A percentile compares a stretch with the other conserved stretches of the same genome.
These are phyloP conservation scores for Thaleichthys pacificus DNA, from an alignment of 2,797 vertebrate species.

Conservation along the genomic window DNA sequence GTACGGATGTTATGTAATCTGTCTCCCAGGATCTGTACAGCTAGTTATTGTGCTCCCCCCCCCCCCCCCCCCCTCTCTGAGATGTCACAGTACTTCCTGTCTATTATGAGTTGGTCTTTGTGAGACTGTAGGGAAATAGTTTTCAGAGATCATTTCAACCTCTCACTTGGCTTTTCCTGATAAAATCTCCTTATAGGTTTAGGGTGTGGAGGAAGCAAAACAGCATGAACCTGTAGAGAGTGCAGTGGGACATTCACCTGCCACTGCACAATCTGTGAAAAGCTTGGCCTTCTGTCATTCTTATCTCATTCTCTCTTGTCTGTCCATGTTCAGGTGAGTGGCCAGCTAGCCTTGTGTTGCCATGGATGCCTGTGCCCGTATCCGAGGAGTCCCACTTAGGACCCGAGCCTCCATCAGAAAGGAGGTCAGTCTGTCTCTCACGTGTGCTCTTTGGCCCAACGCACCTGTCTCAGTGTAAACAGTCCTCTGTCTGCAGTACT, in stretches of 20 bases:
- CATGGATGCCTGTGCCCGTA: slow-evolving; percentile 83
- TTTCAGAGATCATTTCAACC: slow-evolving; percentile 2
- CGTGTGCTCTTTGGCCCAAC: background rate
- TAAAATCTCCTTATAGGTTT: slow-evolving; percentile 29
- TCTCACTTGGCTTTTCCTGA: slow-evolving; percentile 28
- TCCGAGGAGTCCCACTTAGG: slow-evolving; percentile 78
- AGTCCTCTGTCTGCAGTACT: background rate
- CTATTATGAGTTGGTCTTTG: slow-evolving; percentile 1
- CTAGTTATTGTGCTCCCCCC: background rate
- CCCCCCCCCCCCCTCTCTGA: background rate
- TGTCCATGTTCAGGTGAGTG: slow-evolving; percentile 61
- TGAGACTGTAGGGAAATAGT: background rate
- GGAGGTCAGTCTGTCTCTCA: slow-evolving; percentile 72
- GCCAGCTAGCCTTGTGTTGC: slow-evolving; percentile 47
- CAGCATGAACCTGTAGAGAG: background rate
- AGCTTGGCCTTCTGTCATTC: background rate
- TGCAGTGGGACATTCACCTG: too few species aligned
- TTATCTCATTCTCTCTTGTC: background rate
- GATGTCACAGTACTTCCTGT: background rate
- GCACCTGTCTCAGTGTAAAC: background rate
- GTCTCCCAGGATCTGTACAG: slow-evolving; percentile 5
- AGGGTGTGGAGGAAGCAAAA: background rate
- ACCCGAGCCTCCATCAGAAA: slow-evolving; percentile 82
- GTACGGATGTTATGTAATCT: background rate
- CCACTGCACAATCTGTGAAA: too few species aligned